Base-by-base conservation (phyloP, 2,888 invertebrate species). In the Pristionchus fissidentatus region DNA sequence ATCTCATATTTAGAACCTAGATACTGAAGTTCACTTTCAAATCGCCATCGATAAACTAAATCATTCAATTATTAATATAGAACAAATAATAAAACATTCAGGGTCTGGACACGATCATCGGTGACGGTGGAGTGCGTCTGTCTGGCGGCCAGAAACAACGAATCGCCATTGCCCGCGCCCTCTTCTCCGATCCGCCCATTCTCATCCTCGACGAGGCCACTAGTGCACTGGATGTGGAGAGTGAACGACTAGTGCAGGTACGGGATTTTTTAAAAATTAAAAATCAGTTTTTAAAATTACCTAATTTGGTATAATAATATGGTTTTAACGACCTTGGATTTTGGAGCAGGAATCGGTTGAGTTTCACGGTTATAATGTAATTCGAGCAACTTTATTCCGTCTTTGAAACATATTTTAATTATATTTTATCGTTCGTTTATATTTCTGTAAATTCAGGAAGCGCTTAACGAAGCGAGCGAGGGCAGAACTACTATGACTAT, bases 401-500 rank as follows among this genome's bases (percentile, higher is more conserved):
- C 46, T 46, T 15, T 15, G 46, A 46, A 46, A 7, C 46, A 46
- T 46, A 15, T 46, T 46, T 46, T 7, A 7, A 10, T 46, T 7
- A 57, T 57, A 57, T 15, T 57, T 7, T n/a, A 57, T n/a, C 26
- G n/a, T 7, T 57, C 7, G 22, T n/a, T 15, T n/a, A 8, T 7
- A 57, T n/a, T n/a, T n/a, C n/a, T 8, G n/a, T 15, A 57, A 15
- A 10, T 73, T 55, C 22, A 88, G 88, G 79, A 85, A 79, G 89
- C 89, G n/a, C 85, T 89, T 13, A 86, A 86, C 29, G 85, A 86
- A 49, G 88, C 89, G 0, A 85, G 87, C 19, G 75, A 85, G 15
- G 88, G 88, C 7, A 73, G 89, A 19, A 88, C 89, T n/a, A 88
- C 89, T 0, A 86, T 89, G 19, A 84, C 87, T 22, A 88, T 89